Conservation (phyloP, 1,140 invertebrate genomes). For the Adoxophyes honmai region DNA sequence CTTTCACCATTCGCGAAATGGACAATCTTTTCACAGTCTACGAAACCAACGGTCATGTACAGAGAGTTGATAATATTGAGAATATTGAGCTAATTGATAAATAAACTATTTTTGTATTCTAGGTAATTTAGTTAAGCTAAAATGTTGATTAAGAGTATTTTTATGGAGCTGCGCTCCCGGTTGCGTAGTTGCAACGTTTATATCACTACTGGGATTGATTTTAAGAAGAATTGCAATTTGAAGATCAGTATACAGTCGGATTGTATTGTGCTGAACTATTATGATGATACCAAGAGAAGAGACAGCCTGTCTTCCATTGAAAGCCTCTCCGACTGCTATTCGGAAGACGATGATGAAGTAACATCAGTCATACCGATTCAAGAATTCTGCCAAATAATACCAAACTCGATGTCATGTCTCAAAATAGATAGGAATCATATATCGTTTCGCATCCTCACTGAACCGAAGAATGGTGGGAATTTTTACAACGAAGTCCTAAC, state of each 20-base stretch:
- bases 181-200: conserved; percentile 78
- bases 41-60: conserved; percentile 62
- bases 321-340: conserved; percentile 58
- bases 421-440: conserved; percentile 67
- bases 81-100: conserved; percentile 58
- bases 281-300: conserved; percentile 43
- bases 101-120: conserved; percentile 36
- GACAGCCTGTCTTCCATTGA: conserved; percentile 66
- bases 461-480: conserved; percentile 67
- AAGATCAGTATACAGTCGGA: conserved; percentile 72
- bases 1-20: conserved; percentile 83
- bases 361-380: conserved; percentile 56
- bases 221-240: conserved; percentile 62
- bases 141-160: conserved; percentile 71
- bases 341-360: conserved; percentile 54
- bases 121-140: conserved; percentile 33
- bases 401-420: conserved; percentile 70
- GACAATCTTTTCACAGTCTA: conserved; percentile 77
- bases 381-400: conserved; percentile 68
- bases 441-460: conserved; percentile 70
- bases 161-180: conserved; percentile 77
- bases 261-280: conserved; percentile 69
- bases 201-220: conserved; percentile 67
- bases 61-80: conserved; percentile 51
- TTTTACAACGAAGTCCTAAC: conserved; percentile 76